Conservation (phyloP, 2,888 invertebrate genomes). For the Cantharis lateralis region DNA sequence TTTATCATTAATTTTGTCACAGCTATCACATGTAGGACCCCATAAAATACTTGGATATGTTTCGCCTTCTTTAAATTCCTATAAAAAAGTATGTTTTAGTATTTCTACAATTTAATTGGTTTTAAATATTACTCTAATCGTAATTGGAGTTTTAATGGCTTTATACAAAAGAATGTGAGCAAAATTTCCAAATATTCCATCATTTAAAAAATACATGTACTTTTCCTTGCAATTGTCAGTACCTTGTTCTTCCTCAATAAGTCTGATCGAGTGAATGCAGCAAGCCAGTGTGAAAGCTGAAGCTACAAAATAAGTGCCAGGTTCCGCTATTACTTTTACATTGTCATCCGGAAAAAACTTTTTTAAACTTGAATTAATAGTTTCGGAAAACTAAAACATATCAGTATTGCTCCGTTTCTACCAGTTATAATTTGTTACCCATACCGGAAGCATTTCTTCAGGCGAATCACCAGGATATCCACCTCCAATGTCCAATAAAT, state of each 20-base stretch:
- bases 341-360: constrained; percentile 80
- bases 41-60: constrained; percentile 65
- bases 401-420: neutral
- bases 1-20: constrained; percentile 65
- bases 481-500: constrained; percentile 84
- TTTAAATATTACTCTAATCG: constrained; percentile 64
- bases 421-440: neutral
- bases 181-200: constrained; percentile 98
- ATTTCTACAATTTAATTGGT: neutral
- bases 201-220: constrained; percentile 95
- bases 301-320: constrained; percentile 94
- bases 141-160: constrained; percentile 82
- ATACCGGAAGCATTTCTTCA: neutral
- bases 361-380: constrained; percentile 81
- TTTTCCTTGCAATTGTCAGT: constrained; percentile 32
- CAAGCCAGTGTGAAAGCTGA: constrained; percentile 92
- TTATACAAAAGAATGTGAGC: constrained; percentile 83
- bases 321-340: constrained; percentile 91
- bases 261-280: constrained; percentile 81
- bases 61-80: neutral
- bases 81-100: neutral
- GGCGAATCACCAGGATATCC: constrained; percentile 83
- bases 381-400: constrained; percentile 68
- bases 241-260: constrained; percentile 32
- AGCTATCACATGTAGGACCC: constrained; percentile 96